A percentile compares a stretch with the other conserved stretches of the same genome.
phyloP scores from a whole-genome alignment of 2,113 vertebrate species.

The Elephantulus edwardii region DNA sequence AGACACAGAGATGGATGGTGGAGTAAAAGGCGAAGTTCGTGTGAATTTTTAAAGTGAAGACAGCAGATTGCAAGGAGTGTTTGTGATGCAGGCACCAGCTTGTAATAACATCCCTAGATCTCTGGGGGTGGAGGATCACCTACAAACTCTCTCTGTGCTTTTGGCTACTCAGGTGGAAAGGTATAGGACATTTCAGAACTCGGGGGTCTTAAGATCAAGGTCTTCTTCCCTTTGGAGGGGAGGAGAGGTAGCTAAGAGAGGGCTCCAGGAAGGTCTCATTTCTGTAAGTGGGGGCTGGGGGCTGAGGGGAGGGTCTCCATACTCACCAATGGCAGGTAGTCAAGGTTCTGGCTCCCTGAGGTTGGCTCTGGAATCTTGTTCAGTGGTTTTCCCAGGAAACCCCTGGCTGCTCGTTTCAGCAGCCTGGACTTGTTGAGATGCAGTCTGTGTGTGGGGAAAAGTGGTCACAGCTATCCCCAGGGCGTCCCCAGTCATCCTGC shows the following conservation, averaged over 20 bases:
- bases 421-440: slow-evolving; percentile 90
- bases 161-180: neutral
- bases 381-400: slow-evolving; percentile 91
- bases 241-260: too few relatives aligned
- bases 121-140: rapidly evolving
- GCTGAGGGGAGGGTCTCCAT: neutral
- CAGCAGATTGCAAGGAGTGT: neutral
- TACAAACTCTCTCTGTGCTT: neutral
- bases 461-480: rapidly evolving
- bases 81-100: neutral
- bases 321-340: slow-evolving; percentile 95
- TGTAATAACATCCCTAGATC: neutral
- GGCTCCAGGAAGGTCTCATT: neutral
- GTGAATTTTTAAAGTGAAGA: slow-evolving; percentile 1
- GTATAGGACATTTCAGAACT: neutral
- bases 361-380: slow-evolving; percentile 75
- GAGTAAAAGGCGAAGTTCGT: neutral
- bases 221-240: neutral
- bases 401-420: slow-evolving; percentile 90
- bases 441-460: slow-evolving; percentile 82
- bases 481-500: neutral
- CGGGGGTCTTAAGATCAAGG: neutral
- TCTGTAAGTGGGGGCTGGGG: neutral
- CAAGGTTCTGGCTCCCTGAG: slow-evolving; percentile 86
- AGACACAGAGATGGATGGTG: slow-evolving; percentile 4